Evolutionary conservation across 2,797 vertebrate genomes (phyloP).

Genomic region (Cetoscarus ocellatus): DNA sequence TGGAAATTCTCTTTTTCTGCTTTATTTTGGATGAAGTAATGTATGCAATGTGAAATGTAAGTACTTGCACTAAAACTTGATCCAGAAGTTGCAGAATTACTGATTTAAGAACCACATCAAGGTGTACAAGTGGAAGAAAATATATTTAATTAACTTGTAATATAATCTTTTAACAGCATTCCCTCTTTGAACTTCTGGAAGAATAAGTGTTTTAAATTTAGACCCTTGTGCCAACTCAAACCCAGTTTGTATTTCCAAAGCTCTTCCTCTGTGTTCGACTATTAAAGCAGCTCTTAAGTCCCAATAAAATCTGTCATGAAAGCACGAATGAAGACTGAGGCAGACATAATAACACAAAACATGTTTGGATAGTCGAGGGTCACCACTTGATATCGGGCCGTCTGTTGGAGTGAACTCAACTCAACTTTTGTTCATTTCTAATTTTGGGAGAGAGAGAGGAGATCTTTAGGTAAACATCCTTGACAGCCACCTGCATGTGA

Average conservation of each 20-base stretch:
- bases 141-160: not conserved
- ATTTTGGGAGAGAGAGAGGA: slow-evolving; percentile 64
- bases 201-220: slow-evolving; percentile 25
- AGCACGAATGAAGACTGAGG: slow-evolving; percentile 53
- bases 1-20: too few relatives aligned
- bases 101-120: too few relatives aligned
- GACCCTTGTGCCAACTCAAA: slow-evolving; percentile 15
- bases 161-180: slow-evolving; percentile 7
- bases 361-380: slow-evolving; percentile 67
- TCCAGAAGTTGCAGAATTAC: too few relatives aligned
- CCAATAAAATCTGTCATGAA: slow-evolving; percentile 60
- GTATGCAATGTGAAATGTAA: too few relatives aligned
- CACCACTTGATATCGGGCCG: slow-evolving; percentile 60
- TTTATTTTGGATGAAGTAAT: too few relatives aligned
- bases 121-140: not conserved
- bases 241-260: slow-evolving; percentile 28
- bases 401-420: slow-evolving; percentile 60
- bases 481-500: slow-evolving; percentile 78
- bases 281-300: slow-evolving; percentile 19
- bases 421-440: slow-evolving; percentile 77
- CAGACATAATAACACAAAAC: slow-evolving; percentile 65
- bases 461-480: slow-evolving; percentile 76
- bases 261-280: slow-evolving; percentile 27
- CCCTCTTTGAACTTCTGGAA: slow-evolving; percentile 38
- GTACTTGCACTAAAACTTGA: too few relatives aligned